These are phyloP conservation scores for Holacanthus passer DNA, from an alignment of 2,113 vertebrate genomes.

Conservation along the genomic window DNA sequence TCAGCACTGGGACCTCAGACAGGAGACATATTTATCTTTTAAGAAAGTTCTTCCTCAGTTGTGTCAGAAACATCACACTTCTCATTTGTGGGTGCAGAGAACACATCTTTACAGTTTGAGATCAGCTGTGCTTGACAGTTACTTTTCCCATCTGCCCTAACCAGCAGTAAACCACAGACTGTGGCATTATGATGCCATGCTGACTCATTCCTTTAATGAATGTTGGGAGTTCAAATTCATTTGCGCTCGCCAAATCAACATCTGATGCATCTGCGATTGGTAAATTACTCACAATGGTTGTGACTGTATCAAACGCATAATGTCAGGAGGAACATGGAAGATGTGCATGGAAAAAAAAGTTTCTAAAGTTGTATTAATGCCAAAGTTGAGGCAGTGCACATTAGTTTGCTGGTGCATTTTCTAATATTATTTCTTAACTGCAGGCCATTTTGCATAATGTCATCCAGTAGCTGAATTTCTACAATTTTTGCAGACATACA, in stretches of 20 bases:
- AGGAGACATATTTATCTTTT: background rate
- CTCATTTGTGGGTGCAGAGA: background rate
- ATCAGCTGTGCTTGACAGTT: background rate
- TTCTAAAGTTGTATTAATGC: background rate
- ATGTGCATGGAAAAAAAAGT: background rate
- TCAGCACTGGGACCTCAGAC: background rate
- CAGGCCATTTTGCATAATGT: no score
- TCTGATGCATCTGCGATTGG: constrained; percentile 28
- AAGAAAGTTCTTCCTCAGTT: background rate
- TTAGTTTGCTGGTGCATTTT: background rate
- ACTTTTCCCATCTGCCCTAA: constrained; percentile 36
- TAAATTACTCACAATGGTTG: constrained; percentile 30
- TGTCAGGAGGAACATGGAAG: background rate
- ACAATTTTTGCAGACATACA: background rate
- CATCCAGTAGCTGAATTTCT: background rate
- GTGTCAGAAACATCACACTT: background rate
- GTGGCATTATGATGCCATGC: constrained; percentile 38
- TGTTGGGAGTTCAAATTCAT: background rate
- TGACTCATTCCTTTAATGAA: constrained; percentile 49
- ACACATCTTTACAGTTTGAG: background rate
- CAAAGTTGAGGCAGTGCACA: background rate
- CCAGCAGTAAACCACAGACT: constrained; percentile 39
- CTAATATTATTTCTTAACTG: background rate
- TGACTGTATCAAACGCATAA: constrained; percentile 22
- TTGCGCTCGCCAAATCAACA: constrained; percentile 25